Evolutionary conservation across 2,113 vertebrate genomes (phyloP).

Genomic region (Trichechus manatus): DNA sequence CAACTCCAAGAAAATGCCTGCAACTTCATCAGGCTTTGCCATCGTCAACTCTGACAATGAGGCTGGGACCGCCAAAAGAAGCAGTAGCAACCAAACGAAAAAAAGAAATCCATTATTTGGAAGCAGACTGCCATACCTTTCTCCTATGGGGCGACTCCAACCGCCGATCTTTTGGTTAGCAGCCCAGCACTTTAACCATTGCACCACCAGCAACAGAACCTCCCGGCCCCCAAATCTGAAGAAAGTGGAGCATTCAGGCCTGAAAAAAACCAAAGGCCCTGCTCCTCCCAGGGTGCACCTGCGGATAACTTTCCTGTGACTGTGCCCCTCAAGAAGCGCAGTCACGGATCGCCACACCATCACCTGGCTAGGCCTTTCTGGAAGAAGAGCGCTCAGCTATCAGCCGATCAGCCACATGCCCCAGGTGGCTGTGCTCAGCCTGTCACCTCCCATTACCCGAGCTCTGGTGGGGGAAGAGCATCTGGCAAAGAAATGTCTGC

Average conservation of each 20-base stretch:
- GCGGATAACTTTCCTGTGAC: background rate
- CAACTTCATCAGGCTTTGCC: background rate
- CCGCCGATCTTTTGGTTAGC: background rate
- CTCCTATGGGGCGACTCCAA: background rate
- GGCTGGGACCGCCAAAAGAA: background rate
- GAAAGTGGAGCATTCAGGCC: background rate
- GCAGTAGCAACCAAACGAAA: background rate
- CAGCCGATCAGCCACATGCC: background rate
- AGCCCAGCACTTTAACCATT: background rate
- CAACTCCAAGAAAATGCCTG: background rate
- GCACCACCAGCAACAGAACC: background rate
- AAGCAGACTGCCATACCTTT: background rate
- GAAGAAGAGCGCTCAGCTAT: background rate
- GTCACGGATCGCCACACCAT: too few relatives aligned
- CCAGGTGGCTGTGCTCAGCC: background rate
- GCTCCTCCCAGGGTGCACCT: fast-evolving
- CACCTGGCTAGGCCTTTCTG: background rate
- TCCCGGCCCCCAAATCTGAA: background rate
- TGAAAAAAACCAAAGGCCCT: background rate
- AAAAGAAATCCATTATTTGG: background rate
- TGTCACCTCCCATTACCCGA: conserved; percentile 63
- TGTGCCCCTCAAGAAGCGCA: background rate
- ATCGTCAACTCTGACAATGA: background rate
- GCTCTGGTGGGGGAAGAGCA: conserved; percentile 45
- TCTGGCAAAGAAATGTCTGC: conserved; percentile 60